A percentile compares a stretch with the other conserved stretches of the same genome.
These are phyloP conservation scores for Melanchra persicariae DNA, from an alignment of 2,888 invertebrate species.

Conservation along the genomic window DNA sequence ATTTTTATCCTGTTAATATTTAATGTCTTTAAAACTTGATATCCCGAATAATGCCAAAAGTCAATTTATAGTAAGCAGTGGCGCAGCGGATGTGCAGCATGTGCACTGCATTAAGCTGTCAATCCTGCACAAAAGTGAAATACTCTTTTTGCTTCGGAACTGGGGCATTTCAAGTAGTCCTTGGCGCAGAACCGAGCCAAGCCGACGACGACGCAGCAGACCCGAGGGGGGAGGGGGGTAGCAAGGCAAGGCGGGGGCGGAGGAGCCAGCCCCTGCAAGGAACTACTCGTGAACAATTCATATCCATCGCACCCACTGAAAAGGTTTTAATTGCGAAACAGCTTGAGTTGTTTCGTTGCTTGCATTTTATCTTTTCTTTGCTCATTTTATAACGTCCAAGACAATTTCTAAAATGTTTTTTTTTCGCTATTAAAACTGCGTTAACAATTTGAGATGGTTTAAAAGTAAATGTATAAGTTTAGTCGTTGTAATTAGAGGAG, in stretches of 20 bases:
- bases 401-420: slow-evolving; percentile 2
- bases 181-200: slow-evolving; percentile 62
- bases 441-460: slow-evolving; percentile 6
- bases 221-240: slow-evolving; percentile 3
- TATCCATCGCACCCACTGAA: slow-evolving; percentile 66
- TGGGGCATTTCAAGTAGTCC: slow-evolving; percentile 74
- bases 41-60: neutral
- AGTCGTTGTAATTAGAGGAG: slow-evolving; percentile 9
- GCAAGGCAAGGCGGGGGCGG: neutral
- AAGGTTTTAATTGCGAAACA: slow-evolving; percentile 72
- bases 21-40: neutral
- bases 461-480: slow-evolving; percentile 5
- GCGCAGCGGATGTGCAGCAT: slow-evolving; percentile 30
- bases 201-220: slow-evolving; percentile 42
- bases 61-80: neutral
- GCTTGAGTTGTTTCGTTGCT: slow-evolving; percentile 61
- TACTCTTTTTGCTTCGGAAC: slow-evolving; percentile 64
- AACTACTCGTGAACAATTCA: slow-evolving; percentile 72
- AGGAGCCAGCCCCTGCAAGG: slow-evolving; percentile 48
- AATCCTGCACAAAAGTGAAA: slow-evolving; percentile 61
- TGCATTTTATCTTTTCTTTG: slow-evolving; percentile 53
- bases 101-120: slow-evolving; percentile 58
- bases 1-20: neutral
- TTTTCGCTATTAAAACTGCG: slow-evolving; percentile 8
- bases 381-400: slow-evolving; percentile 14